Base-by-base conservation (phyloP, 2,113 vertebrate species). In the Spermophilus dauricus region DNA sequence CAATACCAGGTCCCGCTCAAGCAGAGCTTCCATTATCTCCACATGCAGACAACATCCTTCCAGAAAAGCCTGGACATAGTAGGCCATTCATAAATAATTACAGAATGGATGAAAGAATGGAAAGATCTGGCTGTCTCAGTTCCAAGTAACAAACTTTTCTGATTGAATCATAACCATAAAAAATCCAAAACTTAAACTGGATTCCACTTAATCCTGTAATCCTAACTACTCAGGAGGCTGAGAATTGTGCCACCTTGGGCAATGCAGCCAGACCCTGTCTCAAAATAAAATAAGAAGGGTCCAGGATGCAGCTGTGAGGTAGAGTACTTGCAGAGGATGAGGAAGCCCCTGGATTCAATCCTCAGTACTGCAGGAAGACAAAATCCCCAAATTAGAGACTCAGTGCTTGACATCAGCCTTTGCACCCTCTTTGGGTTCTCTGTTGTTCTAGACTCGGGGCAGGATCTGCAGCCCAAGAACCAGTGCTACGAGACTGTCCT, bases 141-240 rank as follows among this genome's bases (percentile, higher is more conserved):
- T n/a, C 80, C 39, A 56, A 75, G 78, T 45, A 95, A 67, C 34
- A 86, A 86, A 69, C 17, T 89, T 70, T 92, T 82, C 72, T 37
- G 32, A 70, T 73, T 32, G 48, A 39, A 51, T n/a, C 17, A 53
- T 24, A 14, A 16, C 34, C 8, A 10, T 82, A 39, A 72, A 45
- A 83, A 65, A 82, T 48, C 18, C 28, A 58, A 86, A 63, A 63
- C 26, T 63, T 63, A 63, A 34, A 32, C 67, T 34, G 32, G 14
- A 14, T 34, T 9, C 61, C 61, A 63, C 61, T 63, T 63, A 24
- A 63, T 26, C 24, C 61, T 26, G 67, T 69, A 69, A 69, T 34
- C 32, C 32, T 34, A 34, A 14, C 6, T 58, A 69, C 67, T 69
- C 32, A 34, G 32, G 14, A 69, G 32, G 32, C 67, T 69, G 67